Percentiles rank a stretch among this genome's conserved stretches.
These are phyloP conservation scores for Allobates femoralis DNA, from an alignment of 2,797 vertebrate species.

Conservation along the genomic window DNA sequence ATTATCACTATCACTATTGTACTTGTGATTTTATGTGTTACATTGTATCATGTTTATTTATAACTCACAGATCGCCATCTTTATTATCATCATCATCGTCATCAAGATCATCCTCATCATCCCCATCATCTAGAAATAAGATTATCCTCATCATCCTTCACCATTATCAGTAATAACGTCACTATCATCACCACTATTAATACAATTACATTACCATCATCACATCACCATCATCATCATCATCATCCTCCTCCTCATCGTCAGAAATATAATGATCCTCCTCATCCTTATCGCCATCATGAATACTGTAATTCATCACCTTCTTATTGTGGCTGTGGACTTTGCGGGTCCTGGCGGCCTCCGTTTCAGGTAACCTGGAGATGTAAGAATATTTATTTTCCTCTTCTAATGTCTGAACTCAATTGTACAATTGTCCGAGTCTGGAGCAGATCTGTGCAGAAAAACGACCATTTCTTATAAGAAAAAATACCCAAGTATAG, in stretches of 20 bases:
- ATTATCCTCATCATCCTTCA: background rate
- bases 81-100: background rate
- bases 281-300: background rate
- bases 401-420: background rate
- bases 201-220: background rate
- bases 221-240: background rate
- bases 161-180: too few species aligned
- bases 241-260: background rate
- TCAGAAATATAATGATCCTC: background rate
- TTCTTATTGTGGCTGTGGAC: background rate
- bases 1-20: too few species aligned
- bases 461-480: too few species aligned
- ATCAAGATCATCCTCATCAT: background rate
- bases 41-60: too few species aligned
- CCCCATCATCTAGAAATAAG: background rate
- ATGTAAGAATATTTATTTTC: background rate
- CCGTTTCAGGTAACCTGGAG: background rate
- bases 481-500: too few species aligned
- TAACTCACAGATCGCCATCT: too few species aligned
- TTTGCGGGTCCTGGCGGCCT: background rate
- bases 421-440: background rate
- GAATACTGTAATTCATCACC: background rate
- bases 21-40: too few species aligned
- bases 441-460: too few species aligned
- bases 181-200: background rate